Evolutionary conservation across 2,888 invertebrate genomes (phyloP), one percentile per base, ranked within the genome.

Genomic region (Deladenus siricidicola): DNA sequence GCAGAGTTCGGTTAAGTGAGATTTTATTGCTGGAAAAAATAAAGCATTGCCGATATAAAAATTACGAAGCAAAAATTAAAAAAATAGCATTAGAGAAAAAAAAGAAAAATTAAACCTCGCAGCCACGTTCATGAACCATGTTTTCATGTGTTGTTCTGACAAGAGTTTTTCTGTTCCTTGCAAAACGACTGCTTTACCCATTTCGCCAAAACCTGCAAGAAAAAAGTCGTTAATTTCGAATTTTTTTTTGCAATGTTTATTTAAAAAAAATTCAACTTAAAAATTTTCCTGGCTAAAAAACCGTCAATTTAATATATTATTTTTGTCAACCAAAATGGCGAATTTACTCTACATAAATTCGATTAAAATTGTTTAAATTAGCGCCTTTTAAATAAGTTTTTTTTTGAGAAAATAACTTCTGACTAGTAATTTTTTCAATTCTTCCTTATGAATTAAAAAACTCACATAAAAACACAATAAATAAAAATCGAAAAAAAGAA

Each of bases 11-110:
- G 61, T 83, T 80, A 61, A 82, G 67, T 2, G 82, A 80, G 61
- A 83, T 81, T 69, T 80, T 81, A 65, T 83, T 82, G 71, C 83
- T 82, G 29, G 28, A 70, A 29, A 3, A 39, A 51, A n/a, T n/a
- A n/a, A n/a, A n/a, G n/a, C n/a, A n/a, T n/a, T n/a, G n/a, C n/a
- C n/a, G n/a, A n/a, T n/a, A n/a, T n/a, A n/a, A n/a, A n/a, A n/a
- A n/a, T n/a, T n/a, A n/a, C n/a, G n/a, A n/a, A 14, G 39, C 39
- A 34, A 34, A 34, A 34, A 10, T 34, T 34, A 34, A 34, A 10
- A 10, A 10, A 34, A 34, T 10, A 34, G 6, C 6, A 10, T 34
- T 34, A 10, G 39, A 10, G 14, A 34, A 34, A 34, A 34, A 14
- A 6, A 34, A 34, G 14, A 34, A 34, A 34, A 34, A 34, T 34